phyloP scores from a whole-genome alignment of 2,888 invertebrate genomes.

The Ochropacha duplaris region DNA sequence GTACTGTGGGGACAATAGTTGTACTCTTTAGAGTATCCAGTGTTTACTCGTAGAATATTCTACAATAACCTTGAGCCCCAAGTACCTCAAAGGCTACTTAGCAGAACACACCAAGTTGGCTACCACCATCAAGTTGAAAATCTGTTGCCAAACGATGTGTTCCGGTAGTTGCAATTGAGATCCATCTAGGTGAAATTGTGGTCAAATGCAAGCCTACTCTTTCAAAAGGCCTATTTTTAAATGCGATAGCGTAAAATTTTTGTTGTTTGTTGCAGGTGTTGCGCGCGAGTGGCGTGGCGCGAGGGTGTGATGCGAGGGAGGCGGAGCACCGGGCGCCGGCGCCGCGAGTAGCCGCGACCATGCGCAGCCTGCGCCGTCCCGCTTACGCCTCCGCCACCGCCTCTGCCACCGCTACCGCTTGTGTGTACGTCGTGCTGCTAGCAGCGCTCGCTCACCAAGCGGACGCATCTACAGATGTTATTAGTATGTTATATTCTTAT shows the following conservation, averaged over 20 bases:
- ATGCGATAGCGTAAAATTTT: not conserved
- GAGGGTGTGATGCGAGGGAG: slow-evolving; percentile 75
- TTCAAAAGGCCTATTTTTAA: too few species aligned
- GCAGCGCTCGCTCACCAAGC: slow-evolving; percentile 42
- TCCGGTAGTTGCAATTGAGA: too few species aligned
- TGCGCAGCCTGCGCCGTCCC: slow-evolving; percentile 68
- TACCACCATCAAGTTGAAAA: too few species aligned
- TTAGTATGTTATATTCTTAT: slow-evolving; percentile 51
- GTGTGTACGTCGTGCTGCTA: slow-evolving; percentile 55
- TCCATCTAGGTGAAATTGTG: too few species aligned
- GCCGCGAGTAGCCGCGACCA: slow-evolving; percentile 76
- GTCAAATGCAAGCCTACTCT: too few species aligned
- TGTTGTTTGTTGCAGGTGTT: slow-evolving; percentile 60
- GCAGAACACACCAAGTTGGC: too few species aligned
- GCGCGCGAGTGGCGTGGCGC: slow-evolving; percentile 68
- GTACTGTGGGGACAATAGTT: too few species aligned
- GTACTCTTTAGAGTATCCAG: too few species aligned
- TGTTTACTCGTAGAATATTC: too few species aligned
- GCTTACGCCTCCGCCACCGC: slow-evolving; percentile 53
- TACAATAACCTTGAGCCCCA: too few species aligned
- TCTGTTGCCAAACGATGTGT: too few species aligned
- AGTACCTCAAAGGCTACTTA: too few species aligned
- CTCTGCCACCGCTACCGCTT: slow-evolving; percentile 37
- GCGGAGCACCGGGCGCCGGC: slow-evolving; percentile 74
- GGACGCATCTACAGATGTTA: slow-evolving; percentile 54